A percentile compares a stretch with the other conserved stretches of the same genome.
phyloP scores from a whole-genome alignment of 2,888 invertebrate genomes.

The Ctenicera cuprea region DNA sequence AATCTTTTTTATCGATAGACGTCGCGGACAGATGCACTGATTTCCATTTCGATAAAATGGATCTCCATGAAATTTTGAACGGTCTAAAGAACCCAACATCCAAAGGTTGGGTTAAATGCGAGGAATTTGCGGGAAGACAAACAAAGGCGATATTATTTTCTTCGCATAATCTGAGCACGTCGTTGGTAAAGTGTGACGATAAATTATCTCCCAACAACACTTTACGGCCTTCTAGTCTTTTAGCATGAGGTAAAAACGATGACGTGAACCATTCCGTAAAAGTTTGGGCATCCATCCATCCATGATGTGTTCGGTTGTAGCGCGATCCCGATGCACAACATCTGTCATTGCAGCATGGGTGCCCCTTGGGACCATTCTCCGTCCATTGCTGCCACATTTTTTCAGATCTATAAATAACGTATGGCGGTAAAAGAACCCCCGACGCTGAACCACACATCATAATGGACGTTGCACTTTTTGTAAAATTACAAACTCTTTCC shows the following conservation, averaged over 20 bases:
- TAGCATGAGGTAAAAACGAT: slow-evolving; percentile 18
- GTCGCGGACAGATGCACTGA: slow-evolving; percentile 5
- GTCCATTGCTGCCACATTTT: slow-evolving; percentile 62
- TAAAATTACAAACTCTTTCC: slow-evolving; percentile 34
- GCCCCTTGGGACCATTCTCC: slow-evolving; percentile 62
- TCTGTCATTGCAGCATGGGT: slow-evolving; percentile 55
- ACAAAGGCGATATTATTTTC: slow-evolving; percentile 64
- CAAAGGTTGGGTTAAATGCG: slow-evolving; percentile 57
- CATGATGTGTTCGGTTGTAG: slow-evolving; percentile 51
- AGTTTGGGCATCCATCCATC: slow-evolving; percentile 53
- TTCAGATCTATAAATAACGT: slow-evolving; percentile 61
- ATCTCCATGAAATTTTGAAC: slow-evolving; percentile 59
- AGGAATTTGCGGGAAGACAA: slow-evolving; percentile 61
- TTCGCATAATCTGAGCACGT: slow-evolving; percentile 43
- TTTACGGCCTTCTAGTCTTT: slow-evolving; percentile 57
- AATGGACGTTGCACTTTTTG: slow-evolving; percentile 27
- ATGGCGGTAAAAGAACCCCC: slow-evolving; percentile 61
- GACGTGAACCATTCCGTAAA: slow-evolving; percentile 61
- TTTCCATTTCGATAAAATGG: neutral
- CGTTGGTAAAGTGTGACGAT: slow-evolving; percentile 51
- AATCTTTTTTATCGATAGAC: slow-evolving; percentile 35
- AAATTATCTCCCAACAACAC: slow-evolving; percentile 65
- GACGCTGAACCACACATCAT: no score
- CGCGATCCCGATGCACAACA: slow-evolving; percentile 58
- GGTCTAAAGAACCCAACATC: slow-evolving; percentile 62